Evolutionary conservation across 2,888 invertebrate species (phyloP), one percentile per base, ranked within the genome.

Genomic region (Synanthedon andrenaeformis): DNA sequence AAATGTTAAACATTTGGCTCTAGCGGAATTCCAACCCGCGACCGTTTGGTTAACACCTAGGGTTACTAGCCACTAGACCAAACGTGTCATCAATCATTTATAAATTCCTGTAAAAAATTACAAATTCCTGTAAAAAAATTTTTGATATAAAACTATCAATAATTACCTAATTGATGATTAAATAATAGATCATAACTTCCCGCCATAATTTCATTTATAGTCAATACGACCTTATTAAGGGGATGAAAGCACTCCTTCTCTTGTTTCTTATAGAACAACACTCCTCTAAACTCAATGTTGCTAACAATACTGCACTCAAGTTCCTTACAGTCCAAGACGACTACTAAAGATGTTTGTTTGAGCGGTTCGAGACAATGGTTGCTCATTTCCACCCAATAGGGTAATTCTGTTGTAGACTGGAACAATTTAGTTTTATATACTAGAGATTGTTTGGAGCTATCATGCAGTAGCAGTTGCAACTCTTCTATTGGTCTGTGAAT

Each of bases 391-490:
- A 58, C 62, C 79, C 79, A 82, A 61, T 63, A 72, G 12, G 79
- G 79, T 41, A 68, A 19, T 23, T n/a, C 41, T 3, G 57, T 19
- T 0, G 53, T 61, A 52, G 61, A 63, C 48, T 70, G 61, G 62
- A 66, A 84, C n/a, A 82, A 28, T 58, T 77, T 81, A 52, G 82
- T 79, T 11, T 61, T 67, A 57, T 84, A 82, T 17, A 67, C 60
- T 19, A 79, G 56, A 42, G 79, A 72, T n/a, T 56, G 28, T 54
- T 55, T 63, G 10, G 52, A 55, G 3, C 56, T 58, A 13, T 65
- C 62, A 57, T 82, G 74, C 11, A 83, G 57, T 1, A 81, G 57
- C 12, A 79, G 55, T 42, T 70, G 64, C 0, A 84, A 60, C 52
- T 81, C 65, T 58, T 79, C 68, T 42, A 82, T 49, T 1, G 62